Conservation (phyloP, 2,797 vertebrate genomes). For the Scomberomorus guttatus region DNA sequence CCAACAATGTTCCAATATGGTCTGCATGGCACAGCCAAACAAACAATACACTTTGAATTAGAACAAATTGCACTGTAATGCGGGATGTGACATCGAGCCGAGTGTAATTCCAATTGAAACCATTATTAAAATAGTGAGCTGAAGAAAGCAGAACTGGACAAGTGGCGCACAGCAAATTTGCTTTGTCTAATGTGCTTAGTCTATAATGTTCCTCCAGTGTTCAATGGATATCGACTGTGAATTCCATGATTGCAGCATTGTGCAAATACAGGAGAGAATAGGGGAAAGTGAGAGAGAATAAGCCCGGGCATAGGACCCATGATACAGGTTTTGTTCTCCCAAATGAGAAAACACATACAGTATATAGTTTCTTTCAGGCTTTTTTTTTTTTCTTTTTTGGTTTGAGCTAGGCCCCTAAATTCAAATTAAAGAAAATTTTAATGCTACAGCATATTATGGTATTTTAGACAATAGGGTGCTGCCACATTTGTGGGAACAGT, state of each 20-base stretch:
- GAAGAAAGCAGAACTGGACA: slow-evolving; percentile 46
- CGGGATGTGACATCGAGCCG: slow-evolving; percentile 3
- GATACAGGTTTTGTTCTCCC: not conserved
- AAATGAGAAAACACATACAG: not conserved
- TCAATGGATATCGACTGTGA: slow-evolving; percentile 46
- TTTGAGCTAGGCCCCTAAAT: not conserved
- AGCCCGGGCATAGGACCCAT: not conserved
- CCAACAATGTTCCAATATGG: slow-evolving; percentile 1
- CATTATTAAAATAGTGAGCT: slow-evolving; percentile 47
- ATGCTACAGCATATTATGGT: too few relatives aligned
- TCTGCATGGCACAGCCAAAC: slow-evolving; percentile 4
- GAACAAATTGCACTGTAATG: slow-evolving; percentile 39
- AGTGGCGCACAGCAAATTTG: slow-evolving; percentile 42
- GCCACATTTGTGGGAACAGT: not conserved
- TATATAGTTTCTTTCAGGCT: not conserved
- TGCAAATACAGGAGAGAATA: slow-evolving; percentile 17
- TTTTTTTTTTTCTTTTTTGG: not conserved
- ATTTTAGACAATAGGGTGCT: too few relatives aligned
- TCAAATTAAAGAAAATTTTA: not conserved
- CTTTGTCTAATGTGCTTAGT: slow-evolving; percentile 48
- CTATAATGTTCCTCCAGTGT: slow-evolving; percentile 33
- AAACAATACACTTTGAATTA: slow-evolving; percentile 33
- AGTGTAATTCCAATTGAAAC: slow-evolving; percentile 6
- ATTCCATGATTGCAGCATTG: slow-evolving; percentile 26
- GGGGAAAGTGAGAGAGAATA: slow-evolving; percentile 2